Conservation (phyloP, 2,113 vertebrate genomes). For the Benitochromis conjunctus region DNA sequence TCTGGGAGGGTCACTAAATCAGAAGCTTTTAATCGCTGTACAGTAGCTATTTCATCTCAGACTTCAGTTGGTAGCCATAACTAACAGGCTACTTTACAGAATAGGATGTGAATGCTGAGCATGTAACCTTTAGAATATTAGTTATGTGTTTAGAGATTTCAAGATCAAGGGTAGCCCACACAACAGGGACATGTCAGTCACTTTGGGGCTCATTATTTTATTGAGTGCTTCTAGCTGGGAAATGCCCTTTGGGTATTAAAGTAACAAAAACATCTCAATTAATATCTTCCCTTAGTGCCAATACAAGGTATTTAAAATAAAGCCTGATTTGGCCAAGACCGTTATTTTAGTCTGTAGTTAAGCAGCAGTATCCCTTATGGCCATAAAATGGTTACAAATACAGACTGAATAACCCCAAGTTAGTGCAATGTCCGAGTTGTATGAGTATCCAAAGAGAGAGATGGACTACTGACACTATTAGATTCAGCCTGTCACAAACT, state of each 20-base stretch:
- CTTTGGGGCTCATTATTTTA: constrained; percentile 12
- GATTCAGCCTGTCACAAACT: neutral
- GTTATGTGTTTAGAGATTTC: neutral
- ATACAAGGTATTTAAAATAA: neutral
- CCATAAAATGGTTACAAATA: neutral
- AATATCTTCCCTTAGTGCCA: neutral
- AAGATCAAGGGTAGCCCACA: neutral
- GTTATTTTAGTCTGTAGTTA: neutral
- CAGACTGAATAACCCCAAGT: neutral
- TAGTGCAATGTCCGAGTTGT: neutral
- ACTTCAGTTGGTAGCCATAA: neutral
- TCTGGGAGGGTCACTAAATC: neutral
- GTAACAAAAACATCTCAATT: neutral
- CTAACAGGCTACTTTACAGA: neutral
- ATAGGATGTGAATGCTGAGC: neutral
- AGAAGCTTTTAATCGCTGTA: neutral
- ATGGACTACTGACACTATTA: neutral
- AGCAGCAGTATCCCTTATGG: neutral
- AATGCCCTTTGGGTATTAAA: neutral
- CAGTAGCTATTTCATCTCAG: neutral
- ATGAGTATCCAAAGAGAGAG: neutral
- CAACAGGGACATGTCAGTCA: neutral
- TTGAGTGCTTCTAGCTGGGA: neutral
- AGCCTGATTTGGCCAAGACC: neutral
- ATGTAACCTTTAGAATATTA: neutral